These are phyloP conservation scores for Ethmia dodecea DNA, from an alignment of 2,888 invertebrate genomes.

Conservation along the genomic window DNA sequence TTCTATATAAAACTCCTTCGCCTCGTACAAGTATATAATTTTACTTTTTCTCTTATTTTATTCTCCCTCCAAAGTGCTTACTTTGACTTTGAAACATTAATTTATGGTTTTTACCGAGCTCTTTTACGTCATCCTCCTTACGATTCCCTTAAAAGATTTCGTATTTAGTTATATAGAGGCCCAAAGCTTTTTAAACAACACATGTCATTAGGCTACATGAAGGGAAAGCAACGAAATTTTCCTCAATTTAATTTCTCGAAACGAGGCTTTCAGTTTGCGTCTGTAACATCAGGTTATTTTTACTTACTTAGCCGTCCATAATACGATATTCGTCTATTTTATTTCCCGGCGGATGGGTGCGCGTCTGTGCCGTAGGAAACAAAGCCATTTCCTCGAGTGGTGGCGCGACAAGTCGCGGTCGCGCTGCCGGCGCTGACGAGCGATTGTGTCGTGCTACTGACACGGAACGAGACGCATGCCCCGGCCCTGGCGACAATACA, in stretches of 20 bases:
- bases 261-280: conserved; percentile 33
- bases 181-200: conserved; percentile 29
- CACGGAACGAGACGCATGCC: background rate
- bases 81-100: no score
- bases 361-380: conserved; percentile 54
- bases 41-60: no score
- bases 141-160: conserved; percentile 5
- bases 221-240: conserved; percentile 27
- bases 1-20: no score
- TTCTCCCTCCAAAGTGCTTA: no score
- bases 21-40: no score
- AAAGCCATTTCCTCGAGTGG: conserved; percentile 67
- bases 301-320: conserved; percentile 36
- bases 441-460: conserved; percentile 2
- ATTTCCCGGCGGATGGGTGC: conserved; percentile 56
- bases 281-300: conserved; percentile 44
- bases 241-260: conserved; percentile 48
- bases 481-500: background rate
- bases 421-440: conserved; percentile 1
- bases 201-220: conserved; percentile 32
- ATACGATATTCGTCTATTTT: conserved; percentile 65
- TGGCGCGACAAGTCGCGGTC: conserved; percentile 35
- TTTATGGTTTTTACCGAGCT: no score
- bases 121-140: no score
- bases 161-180: background rate